A percentile compares a stretch with the other conserved stretches of the same genome.
Conservation (phyloP, 2,888 invertebrate genomes). For the Scotopteryx bipunctaria region DNA sequence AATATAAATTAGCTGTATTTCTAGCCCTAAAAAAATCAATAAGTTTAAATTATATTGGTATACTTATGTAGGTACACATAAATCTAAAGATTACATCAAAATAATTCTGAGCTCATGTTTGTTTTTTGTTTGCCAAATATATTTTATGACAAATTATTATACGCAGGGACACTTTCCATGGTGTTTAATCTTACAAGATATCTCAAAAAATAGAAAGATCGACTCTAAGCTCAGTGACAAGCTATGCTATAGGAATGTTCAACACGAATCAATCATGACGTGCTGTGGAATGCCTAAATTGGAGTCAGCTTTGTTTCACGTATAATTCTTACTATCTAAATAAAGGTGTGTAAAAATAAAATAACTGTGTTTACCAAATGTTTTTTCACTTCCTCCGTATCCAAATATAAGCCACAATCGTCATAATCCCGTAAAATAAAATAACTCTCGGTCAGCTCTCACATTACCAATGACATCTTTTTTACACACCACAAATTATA, state of each 20-base stretch:
- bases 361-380: slow-evolving; percentile 55
- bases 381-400: slow-evolving; percentile 62
- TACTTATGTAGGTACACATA: too few species aligned
- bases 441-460: slow-evolving; percentile 75
- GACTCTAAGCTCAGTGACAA: slow-evolving; percentile 39
- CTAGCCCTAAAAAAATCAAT: too few species aligned
- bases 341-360: slow-evolving; percentile 17
- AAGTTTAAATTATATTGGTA: background rate
- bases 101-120: slow-evolving; percentile 3
- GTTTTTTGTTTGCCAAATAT: background rate
- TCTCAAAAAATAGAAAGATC: slow-evolving; percentile 24
- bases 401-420: slow-evolving; percentile 64
- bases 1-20: background rate
- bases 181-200: background rate
- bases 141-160: background rate
- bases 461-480: slow-evolving; percentile 83
- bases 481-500: slow-evolving; percentile 57
- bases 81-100: slow-evolving; percentile 3
- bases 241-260: slow-evolving; percentile 50
- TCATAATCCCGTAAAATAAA: slow-evolving; percentile 75
- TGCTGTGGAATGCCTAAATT: slow-evolving; percentile 79
- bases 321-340: slow-evolving; percentile 26
- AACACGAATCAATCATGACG: slow-evolving; percentile 69
- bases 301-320: slow-evolving; percentile 67
- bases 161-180: background rate